Evolutionary conservation across 2,888 invertebrate species (phyloP).

Genomic region (Aleiodes alternator): DNA sequence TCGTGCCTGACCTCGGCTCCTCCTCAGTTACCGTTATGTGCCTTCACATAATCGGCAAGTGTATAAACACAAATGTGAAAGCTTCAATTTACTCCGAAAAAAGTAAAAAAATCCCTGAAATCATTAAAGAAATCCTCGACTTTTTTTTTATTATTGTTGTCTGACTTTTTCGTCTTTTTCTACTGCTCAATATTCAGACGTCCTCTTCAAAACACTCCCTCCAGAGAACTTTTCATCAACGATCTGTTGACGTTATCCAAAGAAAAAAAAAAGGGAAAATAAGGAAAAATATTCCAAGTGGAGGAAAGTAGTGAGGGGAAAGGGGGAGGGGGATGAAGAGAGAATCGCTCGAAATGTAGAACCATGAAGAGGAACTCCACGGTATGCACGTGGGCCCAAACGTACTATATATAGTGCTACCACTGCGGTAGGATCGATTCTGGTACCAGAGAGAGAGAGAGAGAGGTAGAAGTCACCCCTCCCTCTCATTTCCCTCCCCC

Average conservation of each 20-base stretch:
- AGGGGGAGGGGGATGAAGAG: background rate
- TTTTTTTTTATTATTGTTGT: no score
- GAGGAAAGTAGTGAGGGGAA: background rate
- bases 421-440: constrained; percentile 73
- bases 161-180: background rate
- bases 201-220: background rate
- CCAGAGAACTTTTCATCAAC: background rate
- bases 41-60: constrained; percentile 2
- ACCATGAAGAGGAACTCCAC: constrained; percentile 17
- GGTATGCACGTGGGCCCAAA: constrained; percentile 66
- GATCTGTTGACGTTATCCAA: constrained; percentile 19
- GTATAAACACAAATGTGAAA: no score
- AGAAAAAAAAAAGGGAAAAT: background rate
- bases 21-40: constrained; percentile 41
- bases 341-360: background rate
- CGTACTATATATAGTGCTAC: constrained; percentile 63
- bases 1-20: constrained; percentile 39
- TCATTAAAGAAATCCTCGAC: no score
- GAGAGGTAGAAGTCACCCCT: constrained; percentile 60
- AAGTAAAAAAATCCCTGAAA: no score
- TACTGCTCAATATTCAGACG: background rate
- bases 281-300: no score
- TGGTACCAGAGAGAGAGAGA: constrained; percentile 53
- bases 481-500: constrained; percentile 38
- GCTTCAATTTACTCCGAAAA: no score